phyloP scores from a whole-genome alignment of 2,113 vertebrate genomes.

The Planiliza haematocheilus region DNA sequence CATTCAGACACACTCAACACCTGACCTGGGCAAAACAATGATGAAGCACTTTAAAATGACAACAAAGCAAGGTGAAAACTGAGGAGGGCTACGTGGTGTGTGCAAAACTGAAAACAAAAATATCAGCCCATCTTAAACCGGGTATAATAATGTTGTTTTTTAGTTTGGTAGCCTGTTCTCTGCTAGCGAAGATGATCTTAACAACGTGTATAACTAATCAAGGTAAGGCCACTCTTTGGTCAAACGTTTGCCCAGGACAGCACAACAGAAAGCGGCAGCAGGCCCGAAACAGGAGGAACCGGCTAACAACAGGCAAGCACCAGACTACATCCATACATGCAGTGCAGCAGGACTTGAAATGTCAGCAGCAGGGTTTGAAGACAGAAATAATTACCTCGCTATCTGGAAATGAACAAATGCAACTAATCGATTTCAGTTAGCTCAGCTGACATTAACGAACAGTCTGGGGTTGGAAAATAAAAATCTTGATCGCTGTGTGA shows the following conservation, averaged over 20 bases:
- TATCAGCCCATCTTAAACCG: background rate
- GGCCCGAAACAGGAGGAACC: slow-evolving; percentile 76
- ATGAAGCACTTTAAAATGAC: background rate
- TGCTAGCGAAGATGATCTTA: background rate
- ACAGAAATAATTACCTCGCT: slow-evolving; percentile 22
- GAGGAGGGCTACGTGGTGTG: too few species aligned
- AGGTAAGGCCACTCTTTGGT: background rate
- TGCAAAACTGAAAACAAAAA: too few species aligned
- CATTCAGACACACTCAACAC: slow-evolving; percentile 33
- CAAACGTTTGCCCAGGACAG: slow-evolving; percentile 62
- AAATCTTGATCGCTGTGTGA: background rate
- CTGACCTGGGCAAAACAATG: slow-evolving; percentile 51
- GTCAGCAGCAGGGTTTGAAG: slow-evolving; percentile 85
- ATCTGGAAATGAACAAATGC: background rate
- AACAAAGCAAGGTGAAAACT: too few species aligned
- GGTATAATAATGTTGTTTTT: too few species aligned
- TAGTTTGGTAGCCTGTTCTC: background rate
- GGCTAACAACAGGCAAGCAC: slow-evolving; percentile 87
- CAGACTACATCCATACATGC: slow-evolving; percentile 92
- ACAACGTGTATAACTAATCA: accelerated
- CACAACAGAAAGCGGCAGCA: slow-evolving; percentile 45
- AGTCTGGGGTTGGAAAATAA: background rate
- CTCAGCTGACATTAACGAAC: slow-evolving; percentile 1
- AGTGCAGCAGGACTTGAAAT: slow-evolving; percentile 97
- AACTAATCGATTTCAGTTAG: background rate